Evolutionary conservation across 2,888 invertebrate species (phyloP).

Genomic region (Anodontia alba): DNA sequence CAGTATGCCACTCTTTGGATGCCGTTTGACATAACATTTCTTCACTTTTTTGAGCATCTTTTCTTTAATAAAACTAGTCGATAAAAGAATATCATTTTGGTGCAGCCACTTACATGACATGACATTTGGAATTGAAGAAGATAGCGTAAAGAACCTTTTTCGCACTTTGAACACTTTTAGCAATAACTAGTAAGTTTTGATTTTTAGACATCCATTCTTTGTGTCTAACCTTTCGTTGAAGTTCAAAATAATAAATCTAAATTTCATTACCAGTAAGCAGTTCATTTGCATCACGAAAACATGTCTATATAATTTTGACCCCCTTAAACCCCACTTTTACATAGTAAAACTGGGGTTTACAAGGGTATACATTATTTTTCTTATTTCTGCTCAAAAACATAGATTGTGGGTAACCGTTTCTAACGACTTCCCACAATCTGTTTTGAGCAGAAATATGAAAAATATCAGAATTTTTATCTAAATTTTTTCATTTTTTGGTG

Average conservation of each 20-base stretch:
- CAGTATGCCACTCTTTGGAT: neutral
- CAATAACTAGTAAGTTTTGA: neutral
- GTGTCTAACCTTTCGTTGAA: neutral
- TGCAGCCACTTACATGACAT: neutral
- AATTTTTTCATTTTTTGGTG: too few species aligned
- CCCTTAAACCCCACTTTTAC: too few species aligned
- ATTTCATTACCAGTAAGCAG: too few species aligned
- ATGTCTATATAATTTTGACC: too few species aligned
- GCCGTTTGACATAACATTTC: slow-evolving; percentile 3
- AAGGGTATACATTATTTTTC: too few species aligned
- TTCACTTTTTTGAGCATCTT: neutral
- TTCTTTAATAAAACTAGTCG: neutral
- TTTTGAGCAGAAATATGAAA: too few species aligned
- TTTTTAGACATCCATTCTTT: slow-evolving; percentile 9
- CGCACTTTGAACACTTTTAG: neutral
- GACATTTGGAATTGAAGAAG: neutral
- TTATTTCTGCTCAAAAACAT: too few species aligned
- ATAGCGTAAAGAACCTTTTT: neutral
- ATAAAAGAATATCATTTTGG: neutral
- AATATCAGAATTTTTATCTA: too few species aligned
- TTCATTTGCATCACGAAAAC: too few species aligned
- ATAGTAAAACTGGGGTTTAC: too few species aligned
- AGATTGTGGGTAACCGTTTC: neutral
- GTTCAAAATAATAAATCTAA: too few species aligned
- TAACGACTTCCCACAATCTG: neutral